These are phyloP conservation scores for Craterocephalus amniculus DNA, from an alignment of 2,797 vertebrate genomes.

Conservation along the genomic window DNA sequence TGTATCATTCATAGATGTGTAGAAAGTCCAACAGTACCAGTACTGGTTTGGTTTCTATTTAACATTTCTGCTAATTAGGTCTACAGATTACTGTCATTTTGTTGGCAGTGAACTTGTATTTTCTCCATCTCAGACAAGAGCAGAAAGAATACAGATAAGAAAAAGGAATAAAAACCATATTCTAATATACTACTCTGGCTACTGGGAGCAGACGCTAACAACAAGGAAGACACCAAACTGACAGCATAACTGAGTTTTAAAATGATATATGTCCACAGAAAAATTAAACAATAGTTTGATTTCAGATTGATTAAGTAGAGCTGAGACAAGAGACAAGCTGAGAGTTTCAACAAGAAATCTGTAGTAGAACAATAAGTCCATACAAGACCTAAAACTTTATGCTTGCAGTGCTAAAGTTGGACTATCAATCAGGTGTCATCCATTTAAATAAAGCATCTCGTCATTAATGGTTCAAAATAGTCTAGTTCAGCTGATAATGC, in stretches of 20 bases:
- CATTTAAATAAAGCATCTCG: not conserved
- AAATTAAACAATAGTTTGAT: not conserved
- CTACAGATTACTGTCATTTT: too few relatives aligned
- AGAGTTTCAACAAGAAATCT: not conserved
- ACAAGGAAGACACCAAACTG: not conserved
- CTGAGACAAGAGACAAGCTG: not conserved
- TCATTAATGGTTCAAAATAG: not conserved
- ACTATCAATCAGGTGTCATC: not conserved
- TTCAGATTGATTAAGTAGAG: not conserved
- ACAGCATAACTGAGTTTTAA: not conserved
- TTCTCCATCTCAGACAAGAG: not conserved
- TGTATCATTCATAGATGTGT: not conserved
- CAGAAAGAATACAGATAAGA: not conserved
- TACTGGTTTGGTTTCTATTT: not conserved
- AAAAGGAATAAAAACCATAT: too few relatives aligned
- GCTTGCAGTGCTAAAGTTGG: not conserved
- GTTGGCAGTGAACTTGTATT: not conserved
- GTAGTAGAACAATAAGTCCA: not conserved
- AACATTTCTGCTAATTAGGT: not conserved
- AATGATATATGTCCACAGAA: not conserved
- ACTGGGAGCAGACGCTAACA: not conserved
- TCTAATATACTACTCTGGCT: not conserved
- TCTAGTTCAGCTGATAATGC: not conserved
- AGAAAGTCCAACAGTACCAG: not conserved
- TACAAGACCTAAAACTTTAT: not conserved